Evolutionary conservation across 2,888 invertebrate species (phyloP), one percentile per base, ranked within the genome.

Genomic region (Melinaea marsaeus): DNA sequence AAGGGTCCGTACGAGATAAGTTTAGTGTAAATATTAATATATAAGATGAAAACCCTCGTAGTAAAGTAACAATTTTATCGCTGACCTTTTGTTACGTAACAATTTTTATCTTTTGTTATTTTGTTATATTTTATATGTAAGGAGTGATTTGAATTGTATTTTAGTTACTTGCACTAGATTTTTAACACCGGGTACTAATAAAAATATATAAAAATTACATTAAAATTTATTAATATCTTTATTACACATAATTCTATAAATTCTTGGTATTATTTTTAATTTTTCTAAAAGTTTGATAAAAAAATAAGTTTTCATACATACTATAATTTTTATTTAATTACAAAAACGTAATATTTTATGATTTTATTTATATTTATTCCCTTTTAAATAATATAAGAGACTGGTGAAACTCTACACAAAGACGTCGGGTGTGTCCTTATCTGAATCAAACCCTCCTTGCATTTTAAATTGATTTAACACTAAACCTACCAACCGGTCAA

Each of bases 371-470:
- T n/a, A 51, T 32, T 51, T 51, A 51, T 32, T 22, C 32, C 48
- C 32, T 9, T 6, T 32, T 9, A 22, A 51, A 4, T 48, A 48
- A 48, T 22, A 51, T 22, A 32, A 51, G 11, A 51, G 32, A 11
- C 32, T 51, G 22, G 22, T 32, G 11, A 51, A 51, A 6, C 7
- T 6, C 3, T 51, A 48, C 56, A 54, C 55, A 61, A 47, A 55
- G 68, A 61, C 63, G 64, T 62, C 63, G 65, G 61, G 64, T 68
- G 62, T 65, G 37, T 65, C 65, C 71, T 72, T 71, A 73, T 74
- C 74, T 73, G 68, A 71, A 74, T 74, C 71, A 71, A 72, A 74
- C 69, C 70, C 69, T 66, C 58, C 62, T 59, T 54, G 65, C 62
- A 58, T 71, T 72, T 71, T 66, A 68, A 65, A 70, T 63, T 69